These are phyloP conservation scores for Himalopsyche japonica DNA, from an alignment of 2,888 invertebrate genomes.

Conservation along the genomic window DNA sequence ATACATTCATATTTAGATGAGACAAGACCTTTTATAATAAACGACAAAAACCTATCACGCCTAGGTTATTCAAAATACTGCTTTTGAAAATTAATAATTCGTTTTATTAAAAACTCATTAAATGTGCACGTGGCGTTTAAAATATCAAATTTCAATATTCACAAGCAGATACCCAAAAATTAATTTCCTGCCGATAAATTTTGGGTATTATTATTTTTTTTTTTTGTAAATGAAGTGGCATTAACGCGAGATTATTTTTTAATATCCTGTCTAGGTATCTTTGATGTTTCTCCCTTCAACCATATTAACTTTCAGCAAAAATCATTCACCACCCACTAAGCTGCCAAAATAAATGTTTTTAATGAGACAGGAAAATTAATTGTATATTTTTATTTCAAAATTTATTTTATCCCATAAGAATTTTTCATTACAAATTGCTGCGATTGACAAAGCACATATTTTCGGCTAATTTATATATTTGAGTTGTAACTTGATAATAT, in stretches of 20 bases:
- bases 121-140: neutral
- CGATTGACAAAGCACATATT: neutral
- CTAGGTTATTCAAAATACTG: too few species aligned
- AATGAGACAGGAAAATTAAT: neutral
- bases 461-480: too few species aligned
- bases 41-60: too few species aligned
- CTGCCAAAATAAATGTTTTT: neutral
- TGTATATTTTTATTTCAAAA: neutral
- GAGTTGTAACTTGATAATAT: too few species aligned
- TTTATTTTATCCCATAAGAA: neutral
- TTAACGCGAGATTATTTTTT: neutral
- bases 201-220: neutral
- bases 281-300: neutral
- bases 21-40: too few species aligned
- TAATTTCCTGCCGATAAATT: neutral
- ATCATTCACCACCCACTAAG: neutral
- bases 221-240: neutral
- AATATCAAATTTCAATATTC: neutral
- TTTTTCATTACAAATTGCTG: neutral
- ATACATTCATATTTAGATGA: too few species aligned
- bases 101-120: neutral
- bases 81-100: too few species aligned
- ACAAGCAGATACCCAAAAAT: neutral
- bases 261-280: neutral
- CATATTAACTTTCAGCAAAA: neutral